Base-by-base conservation (phyloP, 2,888 invertebrate genomes). In the Drosophila anomelani region DNA sequence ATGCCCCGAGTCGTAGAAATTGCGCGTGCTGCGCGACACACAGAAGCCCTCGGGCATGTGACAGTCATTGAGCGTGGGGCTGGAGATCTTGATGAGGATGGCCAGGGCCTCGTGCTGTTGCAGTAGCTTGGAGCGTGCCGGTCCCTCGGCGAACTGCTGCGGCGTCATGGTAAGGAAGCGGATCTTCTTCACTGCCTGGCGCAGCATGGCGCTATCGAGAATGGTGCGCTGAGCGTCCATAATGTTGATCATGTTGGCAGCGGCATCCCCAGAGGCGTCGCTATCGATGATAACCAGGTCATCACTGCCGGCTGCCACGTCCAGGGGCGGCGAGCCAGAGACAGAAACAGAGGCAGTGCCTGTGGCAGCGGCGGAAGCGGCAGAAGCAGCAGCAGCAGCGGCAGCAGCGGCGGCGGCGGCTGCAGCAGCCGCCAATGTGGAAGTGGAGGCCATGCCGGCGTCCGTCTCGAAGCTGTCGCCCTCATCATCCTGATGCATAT, bases 141-240 rank as follows among this genome's bases (percentile, higher is more conserved):
- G 96, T 0, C 96, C 96, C 85, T 96, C 96, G 0, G 97, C 96
- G 91, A 97, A 97, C 93, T 97, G 96, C 90, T 96, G 95, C 0
- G 97, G 96, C 0, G 95, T 95, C 78, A 97, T 93, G 0, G 96
- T 96, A 13, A 97, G 93, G 92, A 97, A 97, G 29, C 97, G 94
- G 71, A 97, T 95, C 92, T 96, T 96, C 88, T 95, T 95, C 1
- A 97, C 93, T 0, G 95, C 95, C 80, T 95, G 94, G 3, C 96
- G 93, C 64, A 95, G 93, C 20, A 94, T 82, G 8, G 86, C 83
- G 1, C 90, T 88, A 43, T 92, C 92, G 51, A 91, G 81, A 1
- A 85, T 83, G 20, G 86, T 88, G 36, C 90, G 86, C 43, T 91
- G 91, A 4, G 89, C 90, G 47, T 90, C 90, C 87, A 90, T 88